phyloP scores from a whole-genome alignment of 2,113 vertebrate species.

The Amazona vittata region DNA sequence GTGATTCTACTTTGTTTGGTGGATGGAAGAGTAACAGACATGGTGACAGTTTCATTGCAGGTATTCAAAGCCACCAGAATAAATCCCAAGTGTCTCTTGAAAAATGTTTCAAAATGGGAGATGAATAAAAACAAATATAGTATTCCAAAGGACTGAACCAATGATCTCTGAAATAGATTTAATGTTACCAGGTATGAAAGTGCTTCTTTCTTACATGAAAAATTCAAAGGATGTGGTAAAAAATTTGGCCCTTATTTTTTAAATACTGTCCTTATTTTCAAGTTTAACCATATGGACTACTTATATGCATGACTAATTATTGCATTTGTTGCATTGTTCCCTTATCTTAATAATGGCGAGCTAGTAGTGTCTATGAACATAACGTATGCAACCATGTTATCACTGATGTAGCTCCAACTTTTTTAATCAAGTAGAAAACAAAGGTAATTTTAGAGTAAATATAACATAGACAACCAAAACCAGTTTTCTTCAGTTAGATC shows the following conservation, averaged over 20 bases:
- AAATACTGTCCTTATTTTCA: neutral
- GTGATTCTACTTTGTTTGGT: neutral
- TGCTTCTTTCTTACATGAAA: neutral
- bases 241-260: neutral
- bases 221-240: neutral
- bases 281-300: neutral
- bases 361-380: too few relatives aligned
- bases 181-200: neutral
- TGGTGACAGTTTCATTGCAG: neutral
- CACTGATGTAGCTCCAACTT: neutral
- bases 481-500: neutral
- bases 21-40: neutral
- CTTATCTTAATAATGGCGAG: neutral
- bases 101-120: neutral
- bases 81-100: neutral
- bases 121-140: neutral
- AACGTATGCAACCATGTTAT: accelerated
- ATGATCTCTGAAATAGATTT: neutral
- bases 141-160: neutral
- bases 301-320: neutral
- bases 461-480: neutral
- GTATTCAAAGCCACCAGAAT: neutral
- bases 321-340: neutral
- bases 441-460: neutral
- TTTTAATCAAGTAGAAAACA: neutral